These are phyloP conservation scores for Ceratosolen solmsi DNA, from an alignment of 1,140 invertebrate species.

Conservation along the genomic window DNA sequence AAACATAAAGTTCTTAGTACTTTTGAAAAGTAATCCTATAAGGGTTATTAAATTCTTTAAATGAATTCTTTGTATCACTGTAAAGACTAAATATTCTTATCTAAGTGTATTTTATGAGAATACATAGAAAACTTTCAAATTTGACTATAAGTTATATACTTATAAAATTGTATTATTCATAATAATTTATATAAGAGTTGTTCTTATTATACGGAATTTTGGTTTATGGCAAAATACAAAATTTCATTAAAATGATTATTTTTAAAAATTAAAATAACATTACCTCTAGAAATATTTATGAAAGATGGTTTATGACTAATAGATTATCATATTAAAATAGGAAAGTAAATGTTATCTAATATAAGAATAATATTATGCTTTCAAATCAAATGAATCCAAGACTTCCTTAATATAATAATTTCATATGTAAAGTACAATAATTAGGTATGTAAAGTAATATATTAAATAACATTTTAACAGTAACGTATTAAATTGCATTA, in stretches of 20 bases:
- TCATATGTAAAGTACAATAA: too few relatives aligned
- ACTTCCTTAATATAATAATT: too few relatives aligned
- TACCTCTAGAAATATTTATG: too few relatives aligned
- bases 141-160: background rate
- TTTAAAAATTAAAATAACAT: background rate
- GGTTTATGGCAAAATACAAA: background rate
- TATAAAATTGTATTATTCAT: constrained; percentile 17
- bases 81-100: background rate
- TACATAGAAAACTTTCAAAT: background rate
- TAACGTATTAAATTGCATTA: too few relatives aligned
- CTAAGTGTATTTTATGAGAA: background rate
- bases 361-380: too few relatives aligned
- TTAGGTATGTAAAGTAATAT: too few relatives aligned
- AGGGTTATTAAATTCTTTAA: background rate
- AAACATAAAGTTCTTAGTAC: background rate
- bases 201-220: background rate
- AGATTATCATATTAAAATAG: too few relatives aligned
- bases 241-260: background rate
- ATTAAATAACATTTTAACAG: too few relatives aligned
- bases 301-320: too few relatives aligned
- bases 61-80: background rate
- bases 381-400: too few relatives aligned
- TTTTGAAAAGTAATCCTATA: background rate
- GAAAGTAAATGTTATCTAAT: too few relatives aligned
- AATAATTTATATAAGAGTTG: constrained; percentile 36